Conservation (phyloP, 2,888 invertebrate species). For the Vesta saturnalis region DNA sequence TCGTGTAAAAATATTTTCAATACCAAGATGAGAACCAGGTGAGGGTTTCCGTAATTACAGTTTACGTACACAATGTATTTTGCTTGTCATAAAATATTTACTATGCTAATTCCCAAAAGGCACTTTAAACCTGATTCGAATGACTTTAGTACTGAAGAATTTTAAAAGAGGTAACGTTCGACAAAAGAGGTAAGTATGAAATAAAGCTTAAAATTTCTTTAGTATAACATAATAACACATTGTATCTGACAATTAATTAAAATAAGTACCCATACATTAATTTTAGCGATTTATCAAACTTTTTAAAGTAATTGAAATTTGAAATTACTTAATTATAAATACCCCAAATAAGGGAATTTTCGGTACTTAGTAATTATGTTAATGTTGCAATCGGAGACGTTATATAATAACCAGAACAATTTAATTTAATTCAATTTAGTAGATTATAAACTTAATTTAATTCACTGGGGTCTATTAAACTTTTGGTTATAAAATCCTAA, state of each 20-base stretch:
- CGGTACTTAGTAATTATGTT: conserved; percentile 20
- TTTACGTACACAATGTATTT: conserved; percentile 46
- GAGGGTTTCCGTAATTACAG: conserved; percentile 37
- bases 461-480: not conserved
- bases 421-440: conserved; percentile 7
- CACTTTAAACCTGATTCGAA: conserved; percentile 26
- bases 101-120: conserved; percentile 37
- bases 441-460: conserved; percentile 16
- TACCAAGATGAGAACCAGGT: not conserved
- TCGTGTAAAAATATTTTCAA: not conserved
- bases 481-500: conserved; percentile 15
- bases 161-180: conserved; percentile 24
- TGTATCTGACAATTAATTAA: conserved; percentile 13
- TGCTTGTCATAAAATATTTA: conserved; percentile 45
- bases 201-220: too few species aligned
- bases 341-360: conserved; percentile 4
- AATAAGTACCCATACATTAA: not conserved
- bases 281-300: not conserved
- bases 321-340: conserved; percentile 15
- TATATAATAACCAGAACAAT: conserved; percentile 13
- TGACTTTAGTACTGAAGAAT: conserved; percentile 30
- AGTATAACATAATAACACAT: not conserved
- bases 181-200: conserved; percentile 8
- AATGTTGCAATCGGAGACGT: conserved; percentile 13
- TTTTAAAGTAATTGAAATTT: conserved; percentile 12